Base-by-base conservation (phyloP, 2,888 invertebrate genomes). In the Drosophila subquinaria region DNA sequence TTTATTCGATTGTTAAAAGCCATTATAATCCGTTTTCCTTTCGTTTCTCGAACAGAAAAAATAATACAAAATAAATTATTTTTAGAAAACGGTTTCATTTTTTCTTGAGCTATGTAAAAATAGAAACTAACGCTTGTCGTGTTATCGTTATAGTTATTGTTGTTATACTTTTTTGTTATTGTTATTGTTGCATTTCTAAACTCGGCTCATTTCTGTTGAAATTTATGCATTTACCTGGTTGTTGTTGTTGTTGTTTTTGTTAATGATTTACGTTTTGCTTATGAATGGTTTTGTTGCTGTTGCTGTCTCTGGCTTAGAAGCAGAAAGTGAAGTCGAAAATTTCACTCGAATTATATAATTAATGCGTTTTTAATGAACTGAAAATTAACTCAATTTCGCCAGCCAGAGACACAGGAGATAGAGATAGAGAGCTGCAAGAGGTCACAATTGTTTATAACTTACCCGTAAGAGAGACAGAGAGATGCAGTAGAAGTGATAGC, bases 11-110 rank as follows among this genome's bases (percentile, higher is more conserved):
- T 76, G 66, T 79, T 63, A 42, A 66, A 70, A 56, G 17, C 42
- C 48, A 74, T 69, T 80, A 57, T 77, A 69, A 74, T 74, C 67
- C 69, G 81, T 81, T 79, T 79, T 79, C 79, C 83, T 76, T 79
- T 79, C 79, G 81, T 67, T 80, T 69, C 50, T 69, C 72, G 27
- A 40, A 8, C 27, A 48, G 17, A 38, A 38, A n/a, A 38, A 36
- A 6, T 4, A 45, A 30, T 27, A 45, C 23, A 59, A 35, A 57
- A 74, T 70, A 85, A 89, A 81, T 81, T 86, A 84, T 84, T 76
- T 84, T 83, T 83, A 82, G 83, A 77, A 89, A 89, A 87, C 85
- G 73, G 85, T 84, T 85, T 84, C 76, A 72, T 84, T 87, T 88
- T 76, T 59, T 66, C 8, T 36, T 38, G 30, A 35, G 51, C 52